Evolutionary conservation across 1,140 invertebrate species (phyloP).

Genomic region (Vollenhovia emeryi): DNA sequence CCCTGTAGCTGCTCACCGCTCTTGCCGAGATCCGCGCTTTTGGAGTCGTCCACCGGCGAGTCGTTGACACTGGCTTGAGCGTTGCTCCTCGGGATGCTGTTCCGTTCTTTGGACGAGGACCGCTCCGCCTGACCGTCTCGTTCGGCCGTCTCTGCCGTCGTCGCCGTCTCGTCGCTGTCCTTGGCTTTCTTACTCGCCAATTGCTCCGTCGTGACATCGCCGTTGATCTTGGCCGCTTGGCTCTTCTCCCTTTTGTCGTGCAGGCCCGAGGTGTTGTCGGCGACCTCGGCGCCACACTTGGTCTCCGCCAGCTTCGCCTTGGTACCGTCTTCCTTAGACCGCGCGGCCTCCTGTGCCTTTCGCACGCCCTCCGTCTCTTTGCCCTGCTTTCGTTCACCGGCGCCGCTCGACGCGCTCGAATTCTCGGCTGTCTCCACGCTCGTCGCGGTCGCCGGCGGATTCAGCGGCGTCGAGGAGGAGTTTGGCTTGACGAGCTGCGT

Average conservation of each 20-base stretch:
- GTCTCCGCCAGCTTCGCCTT: constrained; percentile 35
- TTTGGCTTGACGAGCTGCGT: constrained; percentile 20
- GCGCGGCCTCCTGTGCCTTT: not conserved
- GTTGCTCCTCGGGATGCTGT: constrained; percentile 6
- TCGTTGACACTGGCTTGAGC: constrained; percentile 5
- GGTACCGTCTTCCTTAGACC: constrained; percentile 40
- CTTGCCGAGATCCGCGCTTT: constrained; percentile 67
- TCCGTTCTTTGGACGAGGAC: constrained; percentile 9
- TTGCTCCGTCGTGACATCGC: constrained; percentile 36
- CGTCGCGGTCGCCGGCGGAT: not conserved
- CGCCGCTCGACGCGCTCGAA: not conserved
- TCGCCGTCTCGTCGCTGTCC: constrained; percentile 40
- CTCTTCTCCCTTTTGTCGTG: constrained; percentile 52
- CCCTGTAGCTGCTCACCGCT: constrained; percentile 74
- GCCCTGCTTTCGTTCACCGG: constrained; percentile 31
- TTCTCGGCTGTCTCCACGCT: not conserved
- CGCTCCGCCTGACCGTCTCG: not conserved
- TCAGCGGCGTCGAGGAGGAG: constrained; percentile 21
- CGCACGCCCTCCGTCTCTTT: constrained; percentile 54
- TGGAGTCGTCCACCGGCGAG: constrained; percentile 54
- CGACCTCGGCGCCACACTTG: not conserved
- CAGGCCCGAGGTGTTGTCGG: not conserved
- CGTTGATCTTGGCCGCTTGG: constrained; percentile 45
- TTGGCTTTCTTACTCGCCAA: constrained; percentile 6
- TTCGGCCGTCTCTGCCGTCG: constrained; percentile 33